Conservation (phyloP, 1,140 invertebrate genomes). For the Zaprionus davidi region DNA sequence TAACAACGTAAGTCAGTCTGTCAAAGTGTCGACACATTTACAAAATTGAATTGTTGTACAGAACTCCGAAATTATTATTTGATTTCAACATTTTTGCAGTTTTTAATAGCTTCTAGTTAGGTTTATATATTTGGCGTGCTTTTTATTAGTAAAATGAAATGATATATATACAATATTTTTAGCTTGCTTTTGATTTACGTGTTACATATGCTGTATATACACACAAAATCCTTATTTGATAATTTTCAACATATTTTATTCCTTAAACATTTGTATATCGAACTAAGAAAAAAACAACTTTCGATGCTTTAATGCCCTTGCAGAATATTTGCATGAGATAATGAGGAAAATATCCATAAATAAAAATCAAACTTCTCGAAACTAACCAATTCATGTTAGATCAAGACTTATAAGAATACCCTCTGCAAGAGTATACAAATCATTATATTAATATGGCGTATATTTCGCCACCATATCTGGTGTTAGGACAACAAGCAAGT, state of each 20-base stretch:
- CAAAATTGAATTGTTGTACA: conserved; percentile 34
- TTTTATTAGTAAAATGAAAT: conserved; percentile 29
- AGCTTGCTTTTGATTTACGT: conserved; percentile 64
- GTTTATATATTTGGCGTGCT: conserved; percentile 48
- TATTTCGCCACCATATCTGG: conserved; percentile 46
- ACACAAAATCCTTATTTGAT: conserved; percentile 52
- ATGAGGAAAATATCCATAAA: background rate
- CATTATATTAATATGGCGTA: conserved; percentile 13
- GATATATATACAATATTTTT: conserved; percentile 12
- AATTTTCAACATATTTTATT: conserved; percentile 21
- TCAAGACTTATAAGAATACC: background rate
- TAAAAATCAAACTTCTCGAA: background rate
- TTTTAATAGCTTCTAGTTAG: conserved; percentile 37
- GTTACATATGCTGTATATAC: conserved; percentile 76
- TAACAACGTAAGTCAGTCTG: conserved; percentile 40
- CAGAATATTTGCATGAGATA: background rate
- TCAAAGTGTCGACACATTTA: conserved; percentile 25
- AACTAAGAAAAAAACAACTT: background rate
- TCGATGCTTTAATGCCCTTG: background rate
- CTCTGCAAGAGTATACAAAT: conserved; percentile 7
- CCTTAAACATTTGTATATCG: conserved; percentile 24
- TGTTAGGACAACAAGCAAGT: conserved; percentile 69
- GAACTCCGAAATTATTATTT: conserved; percentile 23
- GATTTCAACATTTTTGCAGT: conserved; percentile 33
- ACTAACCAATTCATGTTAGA: background rate